Evolutionary conservation across 2,888 invertebrate species (phyloP).

Genomic region (Clanis bilineata): DNA sequence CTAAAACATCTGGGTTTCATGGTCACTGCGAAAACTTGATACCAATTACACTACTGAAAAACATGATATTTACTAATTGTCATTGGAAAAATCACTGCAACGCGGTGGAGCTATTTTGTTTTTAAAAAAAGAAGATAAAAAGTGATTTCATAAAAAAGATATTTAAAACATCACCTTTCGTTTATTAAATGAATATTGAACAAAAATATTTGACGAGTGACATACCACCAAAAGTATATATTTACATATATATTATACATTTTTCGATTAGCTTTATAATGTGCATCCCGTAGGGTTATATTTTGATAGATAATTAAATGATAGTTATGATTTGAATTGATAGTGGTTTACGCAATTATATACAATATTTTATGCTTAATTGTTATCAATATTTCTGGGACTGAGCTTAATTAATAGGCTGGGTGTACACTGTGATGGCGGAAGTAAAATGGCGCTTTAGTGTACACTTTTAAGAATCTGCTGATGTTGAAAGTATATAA

Average conservation of each 20-base stretch:
- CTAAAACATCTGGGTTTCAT: too few species aligned
- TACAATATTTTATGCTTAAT: background rate
- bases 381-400: slow-evolving; percentile 33
- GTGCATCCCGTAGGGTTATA: background rate
- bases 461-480: background rate
- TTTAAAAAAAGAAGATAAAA: too few species aligned
- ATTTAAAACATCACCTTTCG: too few species aligned
- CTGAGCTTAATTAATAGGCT: slow-evolving; percentile 39
- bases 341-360: background rate
- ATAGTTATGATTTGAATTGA: background rate
- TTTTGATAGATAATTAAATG: background rate
- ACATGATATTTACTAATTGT: too few species aligned
- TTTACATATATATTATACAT: background rate
- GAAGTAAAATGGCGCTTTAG: background rate
- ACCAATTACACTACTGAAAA: too few species aligned
- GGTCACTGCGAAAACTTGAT: too few species aligned
- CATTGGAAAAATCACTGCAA: too few species aligned
- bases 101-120: too few species aligned
- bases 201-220: background rate
- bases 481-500: too few species aligned
- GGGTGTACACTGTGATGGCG: slow-evolving; percentile 33
- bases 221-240: background rate
- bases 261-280: background rate
- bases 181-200: too few species aligned
- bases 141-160: too few species aligned